phyloP scores from a whole-genome alignment of 2,797 vertebrate species.

The Mormyrops attenuatus region DNA sequence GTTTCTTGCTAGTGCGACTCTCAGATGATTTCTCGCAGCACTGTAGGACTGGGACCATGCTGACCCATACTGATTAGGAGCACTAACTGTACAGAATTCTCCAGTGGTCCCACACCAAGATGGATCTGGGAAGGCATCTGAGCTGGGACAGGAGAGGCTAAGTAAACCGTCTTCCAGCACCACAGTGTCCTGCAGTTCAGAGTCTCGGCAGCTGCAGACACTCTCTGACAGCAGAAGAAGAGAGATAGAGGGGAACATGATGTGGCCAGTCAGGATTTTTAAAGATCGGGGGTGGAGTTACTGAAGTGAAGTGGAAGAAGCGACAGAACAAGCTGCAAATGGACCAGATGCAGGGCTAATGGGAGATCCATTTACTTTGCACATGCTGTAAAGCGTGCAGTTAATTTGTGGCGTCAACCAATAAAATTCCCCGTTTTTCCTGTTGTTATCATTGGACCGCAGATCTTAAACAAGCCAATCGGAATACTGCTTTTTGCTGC shows the following conservation, averaged over 20 bases:
- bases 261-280: not conserved
- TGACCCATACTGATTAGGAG: not conserved
- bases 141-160: not conserved
- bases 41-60: not conserved
- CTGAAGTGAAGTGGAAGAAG: not conserved
- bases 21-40: not conserved
- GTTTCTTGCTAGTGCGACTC: not conserved
- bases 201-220: not conserved
- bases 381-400: not conserved
- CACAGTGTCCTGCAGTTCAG: not conserved
- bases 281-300: not conserved
- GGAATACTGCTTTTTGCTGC: not conserved
- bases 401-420: not conserved
- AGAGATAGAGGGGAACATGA: not conserved
- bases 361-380: not conserved
- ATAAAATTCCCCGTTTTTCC: not conserved
- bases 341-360: not conserved
- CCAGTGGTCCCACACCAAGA: not conserved
- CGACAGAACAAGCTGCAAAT: not conserved
- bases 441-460: not conserved
- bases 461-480: not conserved
- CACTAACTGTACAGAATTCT: not conserved
- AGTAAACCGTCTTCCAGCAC: not conserved
- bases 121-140: not conserved
- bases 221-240: not conserved